These are phyloP conservation scores for Cebidichthys violaceus DNA, from an alignment of 2,113 vertebrate genomes.

Conservation along the genomic window DNA sequence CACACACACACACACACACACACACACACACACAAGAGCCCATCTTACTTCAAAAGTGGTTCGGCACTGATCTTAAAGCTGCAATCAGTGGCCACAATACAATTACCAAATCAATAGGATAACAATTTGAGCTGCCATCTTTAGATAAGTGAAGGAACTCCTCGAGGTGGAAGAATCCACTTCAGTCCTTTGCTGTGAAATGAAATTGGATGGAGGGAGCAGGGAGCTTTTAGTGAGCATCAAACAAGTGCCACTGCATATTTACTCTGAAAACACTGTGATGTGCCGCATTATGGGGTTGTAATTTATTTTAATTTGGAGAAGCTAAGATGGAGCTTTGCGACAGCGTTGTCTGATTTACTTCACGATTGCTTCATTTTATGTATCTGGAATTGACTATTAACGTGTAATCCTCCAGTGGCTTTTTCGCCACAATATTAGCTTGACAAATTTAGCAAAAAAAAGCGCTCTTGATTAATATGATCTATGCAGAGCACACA, in stretches of 20 bases:
- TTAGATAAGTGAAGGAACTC: constrained; percentile 28
- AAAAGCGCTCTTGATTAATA: constrained; percentile 35
- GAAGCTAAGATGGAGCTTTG: constrained; percentile 16
- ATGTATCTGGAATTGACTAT: neutral
- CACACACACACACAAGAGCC: no score
- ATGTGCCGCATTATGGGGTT: constrained; percentile 19
- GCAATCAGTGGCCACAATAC: constrained; percentile 49
- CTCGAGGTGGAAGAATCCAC: constrained; percentile 31
- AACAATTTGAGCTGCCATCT: constrained; percentile 43
- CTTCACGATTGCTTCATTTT: constrained; percentile 38
- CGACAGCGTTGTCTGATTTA: constrained; percentile 37
- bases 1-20: no score
- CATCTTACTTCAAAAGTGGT: constrained; percentile 12
- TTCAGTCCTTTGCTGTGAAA: constrained; percentile 44
- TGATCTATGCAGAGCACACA: constrained; percentile 13
- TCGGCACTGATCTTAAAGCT: constrained; percentile 26
- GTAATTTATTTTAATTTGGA: constrained; percentile 57
- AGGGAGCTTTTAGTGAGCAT: constrained; percentile 42
- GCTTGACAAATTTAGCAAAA: constrained; percentile 40
- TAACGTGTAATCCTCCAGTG: constrained; percentile 32
- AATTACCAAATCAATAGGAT: constrained; percentile 54
- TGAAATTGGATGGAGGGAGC: constrained; percentile 23
- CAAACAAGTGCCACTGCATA: constrained; percentile 33
- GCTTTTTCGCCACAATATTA: constrained; percentile 27
- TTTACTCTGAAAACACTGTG: constrained; percentile 32